A percentile compares a stretch with the other conserved stretches of the same genome.
phyloP scores from a whole-genome alignment of 2,888 invertebrate genomes.

The Desoria tigrina region DNA sequence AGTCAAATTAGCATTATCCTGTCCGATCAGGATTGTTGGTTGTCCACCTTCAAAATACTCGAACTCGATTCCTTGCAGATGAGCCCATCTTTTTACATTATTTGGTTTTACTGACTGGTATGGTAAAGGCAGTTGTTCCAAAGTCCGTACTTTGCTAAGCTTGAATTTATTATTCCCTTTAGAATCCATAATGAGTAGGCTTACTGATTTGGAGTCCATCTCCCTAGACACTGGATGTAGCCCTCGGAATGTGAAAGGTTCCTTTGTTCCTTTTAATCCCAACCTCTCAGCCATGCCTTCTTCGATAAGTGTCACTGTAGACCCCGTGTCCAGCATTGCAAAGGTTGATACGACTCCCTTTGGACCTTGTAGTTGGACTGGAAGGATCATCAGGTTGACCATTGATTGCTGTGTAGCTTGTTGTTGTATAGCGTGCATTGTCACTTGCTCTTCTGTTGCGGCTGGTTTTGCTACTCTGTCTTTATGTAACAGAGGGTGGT shows the following conservation, averaged over 20 bases:
- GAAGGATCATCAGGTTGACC: constrained; percentile 14
- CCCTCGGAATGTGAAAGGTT: constrained; percentile 11
- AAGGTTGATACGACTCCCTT: constrained; percentile 8
- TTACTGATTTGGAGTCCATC: constrained; percentile 1
- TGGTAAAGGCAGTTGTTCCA: not conserved
- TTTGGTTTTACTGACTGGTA: not conserved
- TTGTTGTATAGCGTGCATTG: not conserved
- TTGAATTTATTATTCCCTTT: not conserved
- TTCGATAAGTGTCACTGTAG: constrained; percentile 18
- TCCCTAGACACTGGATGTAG: not conserved
- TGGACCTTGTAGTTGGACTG: constrained; percentile 12
- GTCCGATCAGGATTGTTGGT: constrained; percentile 28
- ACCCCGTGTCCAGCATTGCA: constrained; percentile 28
- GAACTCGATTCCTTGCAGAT: not conserved
- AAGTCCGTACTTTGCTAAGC: not conserved
- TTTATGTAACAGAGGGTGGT: constrained; percentile 17
- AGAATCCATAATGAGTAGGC: not conserved
- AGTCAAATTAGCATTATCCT: constrained; percentile 23
- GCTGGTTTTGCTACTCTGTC: not conserved
- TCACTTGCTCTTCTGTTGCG: not conserved
- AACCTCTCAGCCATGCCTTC: constrained; percentile 16
- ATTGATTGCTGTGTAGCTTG: not conserved
- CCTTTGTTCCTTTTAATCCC: constrained; percentile 8
- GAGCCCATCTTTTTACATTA: not conserved
- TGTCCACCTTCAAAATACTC: not conserved